Conservation (phyloP, 2,113 vertebrate species). For the Caloenas nicobarica region DNA sequence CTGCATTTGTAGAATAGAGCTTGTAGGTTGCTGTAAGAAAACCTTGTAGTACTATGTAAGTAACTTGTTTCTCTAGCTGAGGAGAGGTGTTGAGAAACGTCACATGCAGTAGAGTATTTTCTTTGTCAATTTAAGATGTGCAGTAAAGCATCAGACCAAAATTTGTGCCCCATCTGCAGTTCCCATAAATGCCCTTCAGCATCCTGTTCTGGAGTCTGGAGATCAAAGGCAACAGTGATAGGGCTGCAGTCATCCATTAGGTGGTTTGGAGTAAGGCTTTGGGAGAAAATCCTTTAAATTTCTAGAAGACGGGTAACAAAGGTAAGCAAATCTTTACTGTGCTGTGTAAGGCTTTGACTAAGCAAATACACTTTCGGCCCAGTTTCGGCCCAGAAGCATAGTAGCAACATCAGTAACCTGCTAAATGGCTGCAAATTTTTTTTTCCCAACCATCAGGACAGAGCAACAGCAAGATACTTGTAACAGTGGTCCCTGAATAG, state of each 20-base stretch:
- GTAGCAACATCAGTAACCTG: not conserved
- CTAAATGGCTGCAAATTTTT: not conserved
- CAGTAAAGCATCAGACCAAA: not conserved
- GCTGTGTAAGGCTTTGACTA: not conserved
- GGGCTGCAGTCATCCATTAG: not conserved
- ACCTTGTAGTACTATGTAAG: not conserved
- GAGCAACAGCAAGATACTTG: not conserved
- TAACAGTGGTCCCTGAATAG: not conserved
- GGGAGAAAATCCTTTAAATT: not conserved
- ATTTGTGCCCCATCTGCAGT: fast-evolving
- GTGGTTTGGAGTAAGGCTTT: not conserved
- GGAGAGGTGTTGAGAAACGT: not conserved
- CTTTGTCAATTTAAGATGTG: not conserved
- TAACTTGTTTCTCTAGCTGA: not conserved
- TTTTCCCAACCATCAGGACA: not conserved
- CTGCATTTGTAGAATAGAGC: fast-evolving
- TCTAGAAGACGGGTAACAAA: not conserved
- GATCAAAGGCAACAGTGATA: not conserved
- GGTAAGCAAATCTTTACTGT: not conserved
- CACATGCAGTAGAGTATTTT: not conserved
- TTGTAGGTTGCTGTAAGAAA: not conserved
- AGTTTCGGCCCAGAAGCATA: not conserved
- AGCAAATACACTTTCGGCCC: not conserved
- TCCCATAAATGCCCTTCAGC: not conserved
- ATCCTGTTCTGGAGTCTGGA: not conserved